Evolutionary conservation across 2,113 vertebrate genomes (phyloP), one percentile per base, ranked within the genome.

Genomic region (Tautogolabrus adspersus): DNA sequence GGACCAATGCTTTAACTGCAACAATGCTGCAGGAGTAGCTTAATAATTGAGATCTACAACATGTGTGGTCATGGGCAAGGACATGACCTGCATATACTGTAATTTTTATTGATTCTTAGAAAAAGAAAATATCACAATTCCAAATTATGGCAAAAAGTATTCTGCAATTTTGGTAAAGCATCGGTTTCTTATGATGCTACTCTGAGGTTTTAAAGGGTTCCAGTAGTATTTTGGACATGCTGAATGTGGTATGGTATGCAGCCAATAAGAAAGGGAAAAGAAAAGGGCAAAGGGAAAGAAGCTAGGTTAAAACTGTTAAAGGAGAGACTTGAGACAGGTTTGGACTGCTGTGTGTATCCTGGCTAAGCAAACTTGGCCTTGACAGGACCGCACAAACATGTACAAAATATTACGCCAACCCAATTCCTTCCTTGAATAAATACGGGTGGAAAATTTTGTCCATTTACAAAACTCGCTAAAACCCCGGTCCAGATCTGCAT

Each of bases 111-210:
- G 30, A 40, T 5, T 55, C 52, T 38, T 23, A 10, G 62, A 66
- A 66, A 58, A 21, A 59, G 65, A 46, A 66, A 69, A 46, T 66
- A 65, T 56, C 34, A 19, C 21, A 68, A 79, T 71, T 81, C 73
- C 54, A 54, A 65, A 77, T 54, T 44, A 58, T 61, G 58, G 72
- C 65, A 60, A 2, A 4, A 55, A 79, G n/a, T 42, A 66, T 70
- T 87, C 58, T 70, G 81, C 67, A 82, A 59, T 83, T 82, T 74
- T 72, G 55, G 82, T 83, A 78, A 86, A 85, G 91, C 73, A 82
- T 51, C 65, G 79, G 59, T 77, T 79, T 82, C 54, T 60, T 65
- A 54, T 81, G 42, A 77, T 76, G 65, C 46, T 82, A 49, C 75
- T 68, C 30, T 82, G 83, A 79, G 89, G 90, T 85, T 88, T 87